Percentiles rank a stretch among this genome's conserved stretches.
phyloP scores from a whole-genome alignment of 2,888 invertebrate genomes.

The Frankliniella intonsa region DNA sequence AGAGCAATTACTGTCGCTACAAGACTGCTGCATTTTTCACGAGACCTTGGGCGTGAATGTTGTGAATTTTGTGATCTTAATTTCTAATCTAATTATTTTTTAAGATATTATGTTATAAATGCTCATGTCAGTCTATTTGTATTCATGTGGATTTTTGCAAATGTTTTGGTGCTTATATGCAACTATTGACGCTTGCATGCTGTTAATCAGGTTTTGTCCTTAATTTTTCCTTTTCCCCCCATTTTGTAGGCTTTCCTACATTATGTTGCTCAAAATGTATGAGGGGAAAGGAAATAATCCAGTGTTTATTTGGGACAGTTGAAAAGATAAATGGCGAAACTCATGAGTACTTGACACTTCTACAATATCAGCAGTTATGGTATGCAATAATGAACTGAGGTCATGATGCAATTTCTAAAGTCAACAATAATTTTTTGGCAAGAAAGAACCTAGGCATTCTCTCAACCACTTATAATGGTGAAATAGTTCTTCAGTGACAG shows the following conservation, averaged over 20 bases:
- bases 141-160: background rate
- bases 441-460: too few species aligned
- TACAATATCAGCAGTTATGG: too few species aligned
- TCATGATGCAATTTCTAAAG: too few species aligned
- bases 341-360: too few species aligned
- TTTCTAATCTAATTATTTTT: slow-evolving; percentile 23
- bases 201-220: background rate
- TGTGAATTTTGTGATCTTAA: slow-evolving; percentile 21
- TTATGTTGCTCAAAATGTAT: background rate
- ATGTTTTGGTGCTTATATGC: too few species aligned
- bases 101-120: slow-evolving; percentile 21
- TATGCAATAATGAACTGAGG: too few species aligned
- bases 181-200: background rate
- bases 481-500: too few species aligned
- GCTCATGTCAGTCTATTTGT: slow-evolving; percentile 13
- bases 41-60: slow-evolving; percentile 19
- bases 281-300: too few species aligned
- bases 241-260: background rate
- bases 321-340: too few species aligned
- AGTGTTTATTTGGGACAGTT: too few species aligned
- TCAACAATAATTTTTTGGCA: too few species aligned
- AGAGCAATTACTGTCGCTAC: background rate
- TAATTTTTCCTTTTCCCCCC: background rate
- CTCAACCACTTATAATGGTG: too few species aligned
- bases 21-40: slow-evolving; percentile 11